Percentiles rank a stretch among this genome's conserved stretches.
Conservation (phyloP, 2,888 invertebrate genomes). For the Itoplectis maculator region DNA sequence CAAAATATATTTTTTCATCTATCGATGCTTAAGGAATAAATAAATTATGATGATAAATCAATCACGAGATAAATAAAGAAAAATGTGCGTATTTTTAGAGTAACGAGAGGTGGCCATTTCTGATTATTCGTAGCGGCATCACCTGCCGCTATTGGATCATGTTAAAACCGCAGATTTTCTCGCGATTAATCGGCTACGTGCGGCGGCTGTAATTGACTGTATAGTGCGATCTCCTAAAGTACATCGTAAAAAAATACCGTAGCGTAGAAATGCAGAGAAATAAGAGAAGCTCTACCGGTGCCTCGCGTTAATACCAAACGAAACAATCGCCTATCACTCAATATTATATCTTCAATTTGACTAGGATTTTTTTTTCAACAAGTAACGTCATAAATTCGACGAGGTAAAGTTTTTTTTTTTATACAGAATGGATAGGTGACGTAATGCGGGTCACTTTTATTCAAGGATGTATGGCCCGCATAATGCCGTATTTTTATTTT, state of each 20-base stretch:
- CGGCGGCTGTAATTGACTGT: constrained; percentile 63
- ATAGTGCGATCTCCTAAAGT: constrained; percentile 58
- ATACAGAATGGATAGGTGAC: constrained; percentile 27
- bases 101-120: background rate
- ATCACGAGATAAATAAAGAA: background rate
- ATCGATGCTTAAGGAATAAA: background rate
- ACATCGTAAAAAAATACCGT: constrained; percentile 61
- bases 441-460: constrained; percentile 14
- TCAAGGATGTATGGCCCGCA: constrained; percentile 31
- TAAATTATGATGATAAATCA: background rate
- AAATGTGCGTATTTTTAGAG: background rate
- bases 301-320: constrained; percentile 44
- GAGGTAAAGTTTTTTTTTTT: constrained; percentile 57
- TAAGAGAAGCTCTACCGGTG: constrained; percentile 26
- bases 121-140: background rate
- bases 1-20: no score
- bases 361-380: constrained; percentile 69
- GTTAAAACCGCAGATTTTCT: constrained; percentile 19
- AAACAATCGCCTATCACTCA: constrained; percentile 42
- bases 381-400: constrained; percentile 75
- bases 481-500: constrained; percentile 10
- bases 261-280: constrained; percentile 62
- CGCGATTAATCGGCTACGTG: constrained; percentile 37
- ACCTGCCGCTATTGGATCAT: constrained; percentile 10
- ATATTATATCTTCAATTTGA: constrained; percentile 56